Conservation (phyloP, 30 jellyfish, hydroid and myxozoan species). For the Aurelia sp. region DNA sequence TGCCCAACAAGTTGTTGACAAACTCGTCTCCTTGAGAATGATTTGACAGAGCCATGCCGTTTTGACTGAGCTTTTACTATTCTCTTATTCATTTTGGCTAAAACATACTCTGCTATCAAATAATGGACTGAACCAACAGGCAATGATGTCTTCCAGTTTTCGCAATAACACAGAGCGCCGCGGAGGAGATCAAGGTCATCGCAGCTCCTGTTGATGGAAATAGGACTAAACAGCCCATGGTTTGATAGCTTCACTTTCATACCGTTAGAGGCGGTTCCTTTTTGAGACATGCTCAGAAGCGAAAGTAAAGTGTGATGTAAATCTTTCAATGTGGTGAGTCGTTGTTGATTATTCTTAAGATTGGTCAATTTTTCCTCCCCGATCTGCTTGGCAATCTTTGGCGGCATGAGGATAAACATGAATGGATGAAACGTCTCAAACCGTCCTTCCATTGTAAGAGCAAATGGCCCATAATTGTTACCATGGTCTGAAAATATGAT, state of each 20-base stretch:
- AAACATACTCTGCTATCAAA: conserved; percentile 47
- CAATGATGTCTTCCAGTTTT: conserved; percentile 69
- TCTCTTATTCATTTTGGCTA: conserved; percentile 19
- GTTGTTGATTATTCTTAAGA: conserved; percentile 42
- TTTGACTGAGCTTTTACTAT: conserved; percentile 12
- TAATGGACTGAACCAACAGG: conserved; percentile 41
- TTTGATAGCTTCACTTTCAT: background rate
- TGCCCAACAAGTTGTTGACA: conserved; percentile 58
- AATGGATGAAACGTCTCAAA: conserved; percentile 77
- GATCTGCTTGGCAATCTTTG: conserved; percentile 6
- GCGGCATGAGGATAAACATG: conserved; percentile 72
- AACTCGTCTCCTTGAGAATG: background rate
- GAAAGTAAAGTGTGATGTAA: conserved; percentile 51
- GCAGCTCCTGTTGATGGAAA: conserved; percentile 56
- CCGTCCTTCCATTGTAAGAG: conserved; percentile 65
- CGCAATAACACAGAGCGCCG: conserved; percentile 73
- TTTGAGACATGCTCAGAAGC: background rate
- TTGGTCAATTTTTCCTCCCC: conserved; percentile 37
- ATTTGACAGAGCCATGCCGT: background rate
- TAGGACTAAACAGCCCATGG: conserved; percentile 57
- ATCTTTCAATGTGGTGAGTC: conserved; percentile 56
- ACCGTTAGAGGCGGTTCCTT: background rate
- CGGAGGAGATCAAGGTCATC: conserved; percentile 68
- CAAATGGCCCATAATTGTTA: conserved; percentile 69
- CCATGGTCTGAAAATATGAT: conserved; percentile 87